Evolutionary conservation across 2,797 vertebrate genomes (phyloP).

Genomic region (Microhierax caerulescens): DNA sequence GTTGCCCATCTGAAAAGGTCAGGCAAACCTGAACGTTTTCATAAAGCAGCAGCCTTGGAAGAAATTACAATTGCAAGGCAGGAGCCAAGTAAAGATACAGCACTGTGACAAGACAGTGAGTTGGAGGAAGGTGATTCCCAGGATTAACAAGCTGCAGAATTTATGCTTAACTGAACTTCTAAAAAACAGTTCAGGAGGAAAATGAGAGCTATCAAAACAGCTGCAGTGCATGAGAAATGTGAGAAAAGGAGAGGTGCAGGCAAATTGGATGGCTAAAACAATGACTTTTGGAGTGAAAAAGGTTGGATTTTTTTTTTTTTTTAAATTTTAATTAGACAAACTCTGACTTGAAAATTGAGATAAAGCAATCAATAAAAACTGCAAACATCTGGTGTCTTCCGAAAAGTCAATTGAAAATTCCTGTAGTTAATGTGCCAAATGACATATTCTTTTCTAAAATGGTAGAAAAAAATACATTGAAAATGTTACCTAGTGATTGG

Average conservation of each 20-base stretch:
- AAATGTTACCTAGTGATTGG: background rate
- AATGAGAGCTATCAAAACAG: slow-evolving; percentile 16
- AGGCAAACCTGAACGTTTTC: background rate
- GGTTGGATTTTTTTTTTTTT: background rate
- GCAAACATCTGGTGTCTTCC: background rate
- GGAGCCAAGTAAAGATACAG: background rate
- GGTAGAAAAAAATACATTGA: background rate
- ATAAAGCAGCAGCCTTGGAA: background rate
- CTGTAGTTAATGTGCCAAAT: background rate
- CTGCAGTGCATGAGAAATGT: background rate
- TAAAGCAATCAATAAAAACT: background rate
- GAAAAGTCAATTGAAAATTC: background rate
- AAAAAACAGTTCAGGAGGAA: slow-evolving; percentile 6
- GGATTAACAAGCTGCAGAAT: slow-evolving; percentile 27
- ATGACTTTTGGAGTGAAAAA: background rate
- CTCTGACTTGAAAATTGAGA: background rate
- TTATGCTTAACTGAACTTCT: slow-evolving; percentile 33
- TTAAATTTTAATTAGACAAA: background rate
- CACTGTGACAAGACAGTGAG: background rate
- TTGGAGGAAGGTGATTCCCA: slow-evolving; percentile 11
- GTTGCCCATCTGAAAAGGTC: background rate
- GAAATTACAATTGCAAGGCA: background rate
- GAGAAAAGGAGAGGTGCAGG: background rate
- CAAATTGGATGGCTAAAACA: background rate
- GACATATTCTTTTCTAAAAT: background rate